A percentile compares a stretch with the other conserved stretches of the same genome.
phyloP scores from a whole-genome alignment of 1,140 invertebrate genomes.

The Colletes gigas region DNA sequence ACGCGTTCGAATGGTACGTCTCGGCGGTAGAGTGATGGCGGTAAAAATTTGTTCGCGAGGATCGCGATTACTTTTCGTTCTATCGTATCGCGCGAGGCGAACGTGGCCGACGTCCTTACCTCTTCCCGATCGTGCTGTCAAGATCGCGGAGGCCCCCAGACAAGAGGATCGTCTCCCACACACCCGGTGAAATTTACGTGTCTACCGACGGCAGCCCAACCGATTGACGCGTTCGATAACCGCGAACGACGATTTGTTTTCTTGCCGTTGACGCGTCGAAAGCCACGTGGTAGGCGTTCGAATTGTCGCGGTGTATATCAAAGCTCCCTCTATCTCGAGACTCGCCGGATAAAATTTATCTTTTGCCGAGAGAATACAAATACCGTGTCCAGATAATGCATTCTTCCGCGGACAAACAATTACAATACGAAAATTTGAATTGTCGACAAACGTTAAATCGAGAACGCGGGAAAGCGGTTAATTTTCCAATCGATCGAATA shows the following conservation, averaged over 20 bases:
- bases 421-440: too few species aligned
- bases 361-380: background rate
- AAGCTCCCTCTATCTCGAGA: constrained; percentile 5
- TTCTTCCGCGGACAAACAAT: background rate
- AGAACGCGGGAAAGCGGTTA: too few species aligned
- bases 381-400: background rate
- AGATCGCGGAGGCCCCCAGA: constrained; percentile 35
- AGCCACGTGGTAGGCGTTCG: constrained; percentile 36
- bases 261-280: constrained; percentile 42
- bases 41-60: background rate
- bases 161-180: constrained; percentile 54
- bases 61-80: constrained; percentile 6
- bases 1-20: background rate
- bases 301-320: constrained; percentile 11
- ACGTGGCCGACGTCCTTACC: constrained; percentile 17
- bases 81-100: background rate
- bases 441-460: too few species aligned
- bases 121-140: constrained; percentile 51
- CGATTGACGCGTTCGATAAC: constrained; percentile 57
- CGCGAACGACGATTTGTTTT: constrained; percentile 54
- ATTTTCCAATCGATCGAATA: too few species aligned
- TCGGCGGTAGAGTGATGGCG: background rate
- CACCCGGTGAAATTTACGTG: constrained; percentile 57
- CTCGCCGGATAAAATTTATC: background rate
- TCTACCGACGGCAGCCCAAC: constrained; percentile 31